These are phyloP conservation scores for Hirundo rustica DNA, from an alignment of 2,797 vertebrate genomes.

Conservation along the genomic window DNA sequence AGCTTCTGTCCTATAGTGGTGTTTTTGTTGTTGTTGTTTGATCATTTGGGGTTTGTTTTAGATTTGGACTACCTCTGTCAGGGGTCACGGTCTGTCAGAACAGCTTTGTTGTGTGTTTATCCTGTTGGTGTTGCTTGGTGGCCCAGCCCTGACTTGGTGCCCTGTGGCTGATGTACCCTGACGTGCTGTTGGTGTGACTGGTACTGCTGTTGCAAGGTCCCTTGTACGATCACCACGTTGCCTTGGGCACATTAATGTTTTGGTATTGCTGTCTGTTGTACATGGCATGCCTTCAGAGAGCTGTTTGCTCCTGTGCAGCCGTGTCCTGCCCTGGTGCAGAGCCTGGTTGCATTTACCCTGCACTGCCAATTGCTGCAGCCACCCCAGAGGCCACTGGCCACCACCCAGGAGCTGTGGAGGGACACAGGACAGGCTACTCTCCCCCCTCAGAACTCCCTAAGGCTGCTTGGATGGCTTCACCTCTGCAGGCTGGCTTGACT, in stretches of 20 bases:
- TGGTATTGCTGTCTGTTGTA: background rate
- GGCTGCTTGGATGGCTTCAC: background rate
- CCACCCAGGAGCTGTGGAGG: too few relatives aligned
- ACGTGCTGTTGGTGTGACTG: background rate
- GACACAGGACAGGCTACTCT: too few relatives aligned
- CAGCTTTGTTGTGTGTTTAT: background rate
- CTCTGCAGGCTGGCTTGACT: background rate
- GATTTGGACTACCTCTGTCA: background rate
- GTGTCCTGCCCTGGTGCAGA: background rate
- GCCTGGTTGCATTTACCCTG: fast-evolving
- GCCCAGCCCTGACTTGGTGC: background rate
- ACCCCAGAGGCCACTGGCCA: background rate
- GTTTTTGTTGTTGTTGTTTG: background rate
- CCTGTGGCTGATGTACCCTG: background rate
- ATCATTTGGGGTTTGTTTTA: background rate
- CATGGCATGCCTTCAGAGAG: background rate
- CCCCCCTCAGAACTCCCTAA: background rate
- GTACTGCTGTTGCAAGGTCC: background rate
- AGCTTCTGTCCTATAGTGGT: background rate
- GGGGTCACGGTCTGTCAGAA: background rate
- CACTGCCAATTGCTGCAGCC: fast-evolving
- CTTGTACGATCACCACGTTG: background rate
- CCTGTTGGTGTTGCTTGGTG: background rate
- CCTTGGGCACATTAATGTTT: background rate
- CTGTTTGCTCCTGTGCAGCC: background rate